Base-by-base conservation (phyloP, 1,140 invertebrate genomes). In the Pteromalus puparum region DNA sequence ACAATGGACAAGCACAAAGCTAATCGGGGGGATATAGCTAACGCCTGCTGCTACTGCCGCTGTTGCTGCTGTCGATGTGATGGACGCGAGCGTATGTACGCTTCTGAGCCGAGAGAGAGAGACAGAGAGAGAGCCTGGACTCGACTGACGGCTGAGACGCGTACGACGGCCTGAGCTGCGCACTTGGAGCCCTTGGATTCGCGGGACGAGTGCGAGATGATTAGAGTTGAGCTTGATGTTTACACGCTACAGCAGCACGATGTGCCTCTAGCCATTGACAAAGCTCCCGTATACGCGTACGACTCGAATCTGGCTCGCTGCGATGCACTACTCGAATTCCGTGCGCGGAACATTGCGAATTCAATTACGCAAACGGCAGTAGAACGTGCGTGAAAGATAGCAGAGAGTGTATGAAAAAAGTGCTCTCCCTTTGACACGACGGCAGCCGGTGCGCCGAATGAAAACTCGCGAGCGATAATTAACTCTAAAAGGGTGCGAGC, bases 1-100 rank as follows among this genome's bases (percentile, higher is more conserved):
- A 74, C 72, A 74, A 74, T 74, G 72, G 72, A 74, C 26, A 38
- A 12, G 72, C 72, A 42, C 72, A 74, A 74, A 74, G 72, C 34
- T 38, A 30, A 74, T 74, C 72, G 72, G 26, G n/a, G 34, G 46
- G 53, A 61, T 61, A 61, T n/a, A 61, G 53, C 21, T 5, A 61
- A n/a, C 26, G 24, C 67, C 67, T 18, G 24, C 67, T 12, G 15
- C 67, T 68, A 24, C 12, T 28, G 24, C 12, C 12, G 24, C 12
- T 30, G 46, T 26, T 28, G 28, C 72, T 30, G 34, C 72, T 74
- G 72, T 38, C 72, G 72, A 74, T 74, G 30, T 34, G 72, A 34
- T 30, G 72, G 30, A 34, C 24, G 24, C 12, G 67, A 28, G 67
- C 24, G 67, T 26, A 70, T 12, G 67, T 7, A 5, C 3, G 26